Percentiles rank a stretch among this genome's conserved stretches.
Evolutionary conservation across 2,888 invertebrate genomes (phyloP).

Genomic region (Tetheella fluctuosa): DNA sequence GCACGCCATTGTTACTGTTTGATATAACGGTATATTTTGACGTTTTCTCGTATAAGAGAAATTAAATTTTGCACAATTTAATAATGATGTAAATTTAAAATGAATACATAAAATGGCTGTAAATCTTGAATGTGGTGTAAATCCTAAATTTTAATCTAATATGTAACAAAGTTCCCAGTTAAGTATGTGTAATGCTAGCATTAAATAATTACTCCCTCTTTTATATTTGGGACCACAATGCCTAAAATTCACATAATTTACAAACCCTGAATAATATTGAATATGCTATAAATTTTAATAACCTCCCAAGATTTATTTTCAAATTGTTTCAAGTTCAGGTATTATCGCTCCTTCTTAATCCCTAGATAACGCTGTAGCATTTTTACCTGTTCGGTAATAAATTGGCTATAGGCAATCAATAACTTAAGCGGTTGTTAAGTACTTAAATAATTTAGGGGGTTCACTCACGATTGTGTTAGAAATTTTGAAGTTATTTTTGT

Average conservation of each 20-base stretch:
- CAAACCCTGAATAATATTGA: background rate
- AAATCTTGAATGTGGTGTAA: constrained; percentile 42
- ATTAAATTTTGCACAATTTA: constrained; percentile 51
- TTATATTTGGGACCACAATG: constrained; percentile 38
- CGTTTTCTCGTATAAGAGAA: constrained; percentile 39
- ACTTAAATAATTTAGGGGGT: constrained; percentile 59
- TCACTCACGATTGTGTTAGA: constrained; percentile 49
- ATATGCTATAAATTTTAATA: background rate
- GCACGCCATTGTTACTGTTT: constrained; percentile 32
- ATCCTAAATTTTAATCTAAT: constrained; percentile 42
- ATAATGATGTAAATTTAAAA: constrained; percentile 34
- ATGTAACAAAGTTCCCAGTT: constrained; percentile 17
- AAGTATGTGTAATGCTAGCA: constrained; percentile 13
- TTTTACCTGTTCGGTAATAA: constrained; percentile 18
- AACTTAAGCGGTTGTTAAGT: constrained; percentile 49
- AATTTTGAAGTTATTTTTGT: constrained; percentile 31
- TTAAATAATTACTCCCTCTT: constrained; percentile 25
- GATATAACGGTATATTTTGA: constrained; percentile 33
- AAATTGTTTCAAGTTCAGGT: background rate
- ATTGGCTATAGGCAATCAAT: constrained; percentile 37
- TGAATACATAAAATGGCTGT: constrained; percentile 35
- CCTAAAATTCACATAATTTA: constrained; percentile 13
- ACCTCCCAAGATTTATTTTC: background rate
- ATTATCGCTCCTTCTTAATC: background rate
- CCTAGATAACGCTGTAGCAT: background rate